Conservation (phyloP, 1,140 invertebrate genomes). For the Drosophila dunni region DNA sequence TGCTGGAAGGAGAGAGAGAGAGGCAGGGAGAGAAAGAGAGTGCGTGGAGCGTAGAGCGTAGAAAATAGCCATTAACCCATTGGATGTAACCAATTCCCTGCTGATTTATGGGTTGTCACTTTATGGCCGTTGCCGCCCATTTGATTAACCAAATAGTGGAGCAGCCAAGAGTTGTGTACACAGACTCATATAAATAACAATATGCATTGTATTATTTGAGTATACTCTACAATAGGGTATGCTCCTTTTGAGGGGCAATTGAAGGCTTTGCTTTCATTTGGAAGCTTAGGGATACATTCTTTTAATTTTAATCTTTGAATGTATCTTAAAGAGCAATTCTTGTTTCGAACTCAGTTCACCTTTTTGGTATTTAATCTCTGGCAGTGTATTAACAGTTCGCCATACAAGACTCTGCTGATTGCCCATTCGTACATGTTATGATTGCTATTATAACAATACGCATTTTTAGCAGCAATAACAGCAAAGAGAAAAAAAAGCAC, state of each 20-base stretch:
- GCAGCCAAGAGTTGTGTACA: conserved; percentile 12
- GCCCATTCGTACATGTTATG: conserved; percentile 25
- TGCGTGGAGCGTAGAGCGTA: not conserved
- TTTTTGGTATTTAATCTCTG: not conserved
- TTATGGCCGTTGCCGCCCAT: conserved; percentile 57
- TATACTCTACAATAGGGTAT: not conserved
- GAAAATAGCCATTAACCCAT: conserved; percentile 33
- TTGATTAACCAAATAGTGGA: conserved; percentile 69
- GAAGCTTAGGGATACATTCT: too few species aligned
- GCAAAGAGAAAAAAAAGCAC: conserved; percentile 40
- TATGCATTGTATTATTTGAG: conserved; percentile 7
- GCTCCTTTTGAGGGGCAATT: not conserved
- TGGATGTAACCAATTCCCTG: conserved; percentile 25
- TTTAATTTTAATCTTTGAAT: too few species aligned
- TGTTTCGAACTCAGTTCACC: too few species aligned
- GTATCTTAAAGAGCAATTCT: too few species aligned
- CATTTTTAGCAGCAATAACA: conserved; percentile 47
- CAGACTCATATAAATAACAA: conserved; percentile 17
- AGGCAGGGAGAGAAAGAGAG: not conserved
- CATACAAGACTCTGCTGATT: not conserved
- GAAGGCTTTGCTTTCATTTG: not conserved
- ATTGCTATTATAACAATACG: conserved; percentile 70
- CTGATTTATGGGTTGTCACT: conserved; percentile 62
- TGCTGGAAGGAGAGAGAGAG: too few species aligned
- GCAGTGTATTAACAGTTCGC: not conserved